A percentile compares a stretch with the other conserved stretches of the same genome.
These are phyloP conservation scores for Cirrhinus molitorella DNA, from an alignment of 2,797 vertebrate genomes.

Conservation along the genomic window DNA sequence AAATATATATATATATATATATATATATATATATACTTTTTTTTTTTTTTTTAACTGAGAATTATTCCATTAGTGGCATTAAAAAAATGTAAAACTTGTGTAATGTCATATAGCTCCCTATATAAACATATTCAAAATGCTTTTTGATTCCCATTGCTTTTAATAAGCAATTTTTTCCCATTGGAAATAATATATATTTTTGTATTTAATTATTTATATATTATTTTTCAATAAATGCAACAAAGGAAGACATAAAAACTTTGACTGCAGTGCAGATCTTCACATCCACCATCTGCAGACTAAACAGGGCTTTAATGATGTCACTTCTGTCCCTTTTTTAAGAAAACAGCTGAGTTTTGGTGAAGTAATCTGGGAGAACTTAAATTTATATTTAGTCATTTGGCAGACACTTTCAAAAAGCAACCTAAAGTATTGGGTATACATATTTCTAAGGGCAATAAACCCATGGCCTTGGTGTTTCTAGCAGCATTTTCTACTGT, in stretches of 20 bases:
- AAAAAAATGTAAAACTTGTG: no score
- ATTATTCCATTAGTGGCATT: no score
- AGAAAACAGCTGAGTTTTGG: not conserved
- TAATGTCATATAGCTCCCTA: no score
- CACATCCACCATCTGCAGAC: not conserved
- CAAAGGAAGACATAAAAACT: slow-evolving; percentile 41
- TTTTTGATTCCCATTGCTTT: no score
- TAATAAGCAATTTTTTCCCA: no score
- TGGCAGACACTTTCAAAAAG: not conserved
- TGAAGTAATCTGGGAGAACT: not conserved
- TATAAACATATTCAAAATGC: no score
- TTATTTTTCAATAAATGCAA: no score
- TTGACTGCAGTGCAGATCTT: slow-evolving; percentile 30
- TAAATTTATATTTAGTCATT: not conserved
- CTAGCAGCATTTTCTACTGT: not conserved
- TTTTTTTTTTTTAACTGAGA: no score
- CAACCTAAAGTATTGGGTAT: not conserved
- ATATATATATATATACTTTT: no score
- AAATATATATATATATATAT: no score
- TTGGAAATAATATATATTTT: no score
- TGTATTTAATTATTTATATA: no score
- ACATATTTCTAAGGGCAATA: not conserved
- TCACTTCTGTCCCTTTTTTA: slow-evolving; percentile 14
- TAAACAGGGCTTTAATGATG: slow-evolving; percentile 18
- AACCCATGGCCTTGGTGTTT: not conserved